phyloP scores from a whole-genome alignment of 1,140 invertebrate genomes.

The Procambarus clarkii region DNA sequence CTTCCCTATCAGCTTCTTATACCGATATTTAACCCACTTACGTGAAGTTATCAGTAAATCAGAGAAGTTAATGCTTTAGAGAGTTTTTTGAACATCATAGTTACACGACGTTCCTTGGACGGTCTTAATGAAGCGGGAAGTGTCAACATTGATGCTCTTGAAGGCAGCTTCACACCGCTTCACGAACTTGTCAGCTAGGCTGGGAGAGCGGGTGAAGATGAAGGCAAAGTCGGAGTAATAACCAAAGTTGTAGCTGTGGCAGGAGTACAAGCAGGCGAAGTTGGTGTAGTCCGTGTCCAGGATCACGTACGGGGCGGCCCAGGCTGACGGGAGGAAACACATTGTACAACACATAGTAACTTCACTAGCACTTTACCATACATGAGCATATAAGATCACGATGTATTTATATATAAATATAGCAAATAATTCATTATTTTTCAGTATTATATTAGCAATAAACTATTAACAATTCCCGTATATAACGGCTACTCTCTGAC shows the following conservation, averaged over 20 bases:
- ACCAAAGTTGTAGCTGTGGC: slow-evolving; percentile 19
- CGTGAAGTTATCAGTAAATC: too few relatives aligned
- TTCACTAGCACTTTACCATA: too few relatives aligned
- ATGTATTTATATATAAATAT: too few relatives aligned
- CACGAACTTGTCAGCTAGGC: background rate
- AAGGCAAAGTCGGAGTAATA: slow-evolving; percentile 36
- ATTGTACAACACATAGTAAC: too few relatives aligned
- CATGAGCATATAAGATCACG: too few relatives aligned
- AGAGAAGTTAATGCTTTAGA: background rate
- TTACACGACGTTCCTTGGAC: background rate
- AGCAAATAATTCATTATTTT: too few relatives aligned
- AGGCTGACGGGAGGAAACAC: background rate
- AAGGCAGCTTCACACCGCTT: background rate
- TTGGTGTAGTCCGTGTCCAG: slow-evolving; percentile 27
- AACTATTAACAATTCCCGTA: too few relatives aligned
- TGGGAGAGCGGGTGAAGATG: slow-evolving; percentile 13
- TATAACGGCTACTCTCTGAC: too few relatives aligned
- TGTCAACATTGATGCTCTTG: slow-evolving; percentile 14
- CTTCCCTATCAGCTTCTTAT: too few relatives aligned
- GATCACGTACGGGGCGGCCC: slow-evolving; percentile 1
- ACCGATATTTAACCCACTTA: too few relatives aligned
- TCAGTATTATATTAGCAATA: too few relatives aligned
- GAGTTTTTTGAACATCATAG: slow-evolving; percentile 4
- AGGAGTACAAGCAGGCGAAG: slow-evolving; percentile 42
- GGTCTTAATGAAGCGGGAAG: slow-evolving; percentile 10